These are phyloP conservation scores for Chanos chanos DNA, from an alignment of 2,797 vertebrate species.

Conservation along the genomic window DNA sequence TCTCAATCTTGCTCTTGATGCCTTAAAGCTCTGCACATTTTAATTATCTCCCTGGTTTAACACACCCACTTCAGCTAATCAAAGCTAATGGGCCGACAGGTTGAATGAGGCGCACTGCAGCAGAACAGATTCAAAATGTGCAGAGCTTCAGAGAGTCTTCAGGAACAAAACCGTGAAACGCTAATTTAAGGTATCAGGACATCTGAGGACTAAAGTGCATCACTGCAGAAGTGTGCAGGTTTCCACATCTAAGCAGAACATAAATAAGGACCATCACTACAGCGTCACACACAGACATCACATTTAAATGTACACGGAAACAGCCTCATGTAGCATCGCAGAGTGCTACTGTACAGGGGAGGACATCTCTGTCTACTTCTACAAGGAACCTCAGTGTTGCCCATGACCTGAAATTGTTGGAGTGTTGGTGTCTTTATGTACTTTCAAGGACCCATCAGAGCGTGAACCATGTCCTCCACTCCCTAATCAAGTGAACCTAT, in stretches of 20 bases:
- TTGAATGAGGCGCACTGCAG: too few relatives aligned
- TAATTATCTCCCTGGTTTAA: too few relatives aligned
- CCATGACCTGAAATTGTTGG: neutral
- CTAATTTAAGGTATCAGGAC: slow-evolving; percentile 1
- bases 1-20: slow-evolving; percentile 25
- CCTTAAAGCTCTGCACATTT: too few relatives aligned
- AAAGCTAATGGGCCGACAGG: too few relatives aligned
- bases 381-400: neutral
- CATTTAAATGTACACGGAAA: neutral
- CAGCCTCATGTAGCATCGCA: too few relatives aligned
- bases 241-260: neutral
- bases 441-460: neutral
- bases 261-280: neutral
- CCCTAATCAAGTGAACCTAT: neutral
- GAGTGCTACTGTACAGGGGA: neutral
- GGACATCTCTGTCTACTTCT: neutral
- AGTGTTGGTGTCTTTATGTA: neutral
- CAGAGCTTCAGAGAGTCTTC: too few relatives aligned
- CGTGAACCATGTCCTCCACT: neutral
- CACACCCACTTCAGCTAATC: too few relatives aligned
- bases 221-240: slow-evolving; percentile 21
- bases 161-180: neutral
- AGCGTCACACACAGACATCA: neutral
- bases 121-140: neutral
- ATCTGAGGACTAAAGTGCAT: slow-evolving; percentile 21